phyloP scores from a whole-genome alignment of 2,797 vertebrate genomes.

The Pelochelys cantorii region DNA sequence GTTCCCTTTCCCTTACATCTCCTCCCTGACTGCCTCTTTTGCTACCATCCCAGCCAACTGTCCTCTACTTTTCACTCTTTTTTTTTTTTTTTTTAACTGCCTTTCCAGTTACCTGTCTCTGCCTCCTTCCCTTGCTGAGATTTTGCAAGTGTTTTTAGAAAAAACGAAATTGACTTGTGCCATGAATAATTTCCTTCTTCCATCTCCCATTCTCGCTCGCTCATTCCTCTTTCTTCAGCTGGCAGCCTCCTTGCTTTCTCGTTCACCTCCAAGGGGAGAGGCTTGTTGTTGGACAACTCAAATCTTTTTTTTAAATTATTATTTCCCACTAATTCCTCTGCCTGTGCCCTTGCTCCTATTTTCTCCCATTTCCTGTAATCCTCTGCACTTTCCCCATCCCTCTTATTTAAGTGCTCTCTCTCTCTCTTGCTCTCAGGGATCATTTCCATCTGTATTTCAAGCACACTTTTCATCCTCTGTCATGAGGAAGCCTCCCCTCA shows the following conservation, averaged over 20 bases:
- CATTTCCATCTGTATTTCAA: background rate
- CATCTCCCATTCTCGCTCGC: background rate
- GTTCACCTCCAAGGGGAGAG: background rate
- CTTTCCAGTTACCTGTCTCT: background rate
- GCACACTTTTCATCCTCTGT: background rate
- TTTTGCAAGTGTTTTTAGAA: fast-evolving
- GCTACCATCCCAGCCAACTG: background rate
- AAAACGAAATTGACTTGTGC: fast-evolving
- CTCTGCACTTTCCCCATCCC: background rate
- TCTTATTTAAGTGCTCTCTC: background rate
- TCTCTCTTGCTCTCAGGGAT: background rate
- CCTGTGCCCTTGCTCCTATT: background rate
- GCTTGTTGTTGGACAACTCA: fast-evolving
- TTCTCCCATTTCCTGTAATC: background rate
- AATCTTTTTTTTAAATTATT: background rate
- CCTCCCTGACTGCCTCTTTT: background rate
- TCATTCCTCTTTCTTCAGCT: background rate
- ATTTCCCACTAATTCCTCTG: background rate
- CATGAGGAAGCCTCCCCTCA: background rate
- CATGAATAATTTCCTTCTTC: fast-evolving
- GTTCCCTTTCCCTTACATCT: background rate
- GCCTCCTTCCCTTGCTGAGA: background rate
- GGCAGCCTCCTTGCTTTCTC: fast-evolving
- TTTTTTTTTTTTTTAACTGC: background rate
- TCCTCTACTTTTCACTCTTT: background rate